These are phyloP conservation scores for Lycaon pictus DNA, from an alignment of 2,113 vertebrate species.

Conservation along the genomic window DNA sequence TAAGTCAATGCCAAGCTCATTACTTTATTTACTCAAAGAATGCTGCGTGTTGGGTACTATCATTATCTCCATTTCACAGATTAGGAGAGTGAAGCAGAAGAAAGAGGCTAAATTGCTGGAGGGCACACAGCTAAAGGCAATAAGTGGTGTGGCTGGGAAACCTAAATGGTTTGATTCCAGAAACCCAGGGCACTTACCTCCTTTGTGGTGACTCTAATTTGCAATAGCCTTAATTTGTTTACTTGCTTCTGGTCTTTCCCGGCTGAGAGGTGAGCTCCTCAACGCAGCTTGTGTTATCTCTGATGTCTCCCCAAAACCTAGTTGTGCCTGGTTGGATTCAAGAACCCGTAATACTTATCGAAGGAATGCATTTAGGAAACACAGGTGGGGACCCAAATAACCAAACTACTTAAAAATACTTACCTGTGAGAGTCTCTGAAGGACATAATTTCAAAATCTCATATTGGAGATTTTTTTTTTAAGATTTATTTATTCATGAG, in stretches of 20 bases:
- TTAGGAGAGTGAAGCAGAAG: not conserved
- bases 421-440: not conserved
- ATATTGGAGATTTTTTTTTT: not conserved
- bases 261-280: not conserved
- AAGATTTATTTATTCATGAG: no score
- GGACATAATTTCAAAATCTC: conserved; percentile 49
- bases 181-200: conserved; percentile 10
- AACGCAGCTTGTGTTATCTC: conserved; percentile 18
- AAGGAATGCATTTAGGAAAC: conserved; percentile 7
- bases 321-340: not conserved
- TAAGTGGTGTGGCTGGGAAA: not conserved
- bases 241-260: not conserved
- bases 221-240: not conserved
- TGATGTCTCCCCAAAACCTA: not conserved
- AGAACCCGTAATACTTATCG: not conserved
- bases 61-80: conserved; percentile 1
- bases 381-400: not conserved
- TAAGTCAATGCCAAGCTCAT: not conserved
- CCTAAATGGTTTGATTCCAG: not conserved
- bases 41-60: not conserved
- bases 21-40: conserved; percentile 4
- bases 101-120: not conserved
- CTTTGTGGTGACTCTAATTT: not conserved
- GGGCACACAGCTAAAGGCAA: not conserved
- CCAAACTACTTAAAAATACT: conserved; percentile 7